Evolutionary conservation across 1,140 invertebrate species (phyloP), one percentile per base, ranked within the genome.

Genomic region (Drosophila sp.): DNA sequence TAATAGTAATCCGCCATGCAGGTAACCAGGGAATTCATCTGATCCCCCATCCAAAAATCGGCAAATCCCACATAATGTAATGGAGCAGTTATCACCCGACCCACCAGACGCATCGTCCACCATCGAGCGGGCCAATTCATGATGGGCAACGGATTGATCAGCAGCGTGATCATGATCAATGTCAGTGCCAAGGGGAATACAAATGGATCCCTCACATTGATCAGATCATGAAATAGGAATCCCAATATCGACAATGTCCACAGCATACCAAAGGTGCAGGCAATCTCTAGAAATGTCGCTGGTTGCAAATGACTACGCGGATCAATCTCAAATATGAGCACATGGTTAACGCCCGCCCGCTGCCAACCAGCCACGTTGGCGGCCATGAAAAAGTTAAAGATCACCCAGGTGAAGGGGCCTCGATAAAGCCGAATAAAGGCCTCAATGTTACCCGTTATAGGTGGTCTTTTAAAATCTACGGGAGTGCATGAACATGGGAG

Each of bases 21-120:
- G 9, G 94, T 94, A 2, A 94, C 94, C 36, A 98, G 91, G 76
- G 96, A 97, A 87, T 97, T 97, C 27, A 98, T 93, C 91, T 98
- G 97, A 93, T 98, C 97, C 58, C 96, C 97, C 61, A 98, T 94
- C 97, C 97, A 98, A 93, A 98, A 98, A 92, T 98, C 97, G 56
- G 97, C 96, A 91, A 98, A 98, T 9, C 94, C 94, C 11, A 98
- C 97, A 82, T 95, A 94, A 73, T 96, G 95, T 89, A 98, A 96
- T 7, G 97, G 97, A 1, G 97, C 96, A 4, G 94, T 93, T 61
- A 97, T 87, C 66, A 97, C 95, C 14, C 96, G 93, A 48, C 94
- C 94, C 40, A 82, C 18, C 13, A 92, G 54, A 27, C 74, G 82
- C 1, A 93, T 67, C 0, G 91, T 78, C 92, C 92, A 93, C 67